Evolutionary conservation across 1,140 invertebrate genomes (phyloP), one percentile per base, ranked within the genome.

Genomic region (Musca domestica): DNA sequence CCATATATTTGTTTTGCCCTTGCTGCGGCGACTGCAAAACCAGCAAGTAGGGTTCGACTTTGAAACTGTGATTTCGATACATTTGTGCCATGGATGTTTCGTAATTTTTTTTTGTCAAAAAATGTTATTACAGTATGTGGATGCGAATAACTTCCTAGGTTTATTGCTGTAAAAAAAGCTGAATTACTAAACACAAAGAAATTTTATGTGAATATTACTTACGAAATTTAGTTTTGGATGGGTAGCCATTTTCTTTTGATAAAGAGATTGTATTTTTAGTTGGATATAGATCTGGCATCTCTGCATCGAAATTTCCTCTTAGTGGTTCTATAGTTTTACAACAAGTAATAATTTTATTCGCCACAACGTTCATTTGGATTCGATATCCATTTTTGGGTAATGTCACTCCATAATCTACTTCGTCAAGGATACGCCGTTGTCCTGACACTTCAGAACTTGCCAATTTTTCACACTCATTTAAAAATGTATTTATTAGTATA

Each of bases 61-160:
- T 87, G 74, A 47, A 91, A 85, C 79, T 94, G 92, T 25, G 82
- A 76, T 54, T 87, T 82, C 87, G 0, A 92, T 88, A 34, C 86
- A n/a, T n/a, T 83, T 14, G 88, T 85, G 71, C 89, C 89, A 74
- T 86, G 90, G 10, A 89, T 67, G 82, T 93, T 93, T 69, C 80
- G 84, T 1, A 91, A 88, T 72, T 85, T 78, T 22, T 84, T 84
- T 15, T 79, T 81, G 74, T 92, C 86, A 74, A 86, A 89, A 75
- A 89, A 86, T 52, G 90, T 74, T 76, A 93, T 88, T 22, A 92
- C 84, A 51, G 92, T 95, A 71, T 95, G 93, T 6, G 89, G 86
- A 75, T 89, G 84, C 10, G 80, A 85, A 52, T 80, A 80, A 23
- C 46, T 72, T 1, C 71, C 82, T 52, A 76, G 72, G 14, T 78